Evolutionary conservation across 2,888 invertebrate genomes (phyloP).

Genomic region (Noctua janthina): DNA sequence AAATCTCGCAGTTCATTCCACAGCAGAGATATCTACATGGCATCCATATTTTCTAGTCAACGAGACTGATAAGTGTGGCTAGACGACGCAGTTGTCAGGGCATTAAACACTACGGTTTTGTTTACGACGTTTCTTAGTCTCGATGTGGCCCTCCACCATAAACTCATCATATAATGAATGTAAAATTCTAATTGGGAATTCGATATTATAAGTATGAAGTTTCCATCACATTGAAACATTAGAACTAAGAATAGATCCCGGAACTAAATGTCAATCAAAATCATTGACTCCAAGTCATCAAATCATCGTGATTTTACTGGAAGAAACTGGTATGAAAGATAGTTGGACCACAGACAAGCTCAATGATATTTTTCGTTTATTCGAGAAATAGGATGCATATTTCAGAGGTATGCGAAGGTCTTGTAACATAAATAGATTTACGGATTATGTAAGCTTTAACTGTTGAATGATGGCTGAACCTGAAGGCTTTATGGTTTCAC

Average conservation of each 20-base stretch:
- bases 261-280: constrained; percentile 4
- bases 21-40: background rate
- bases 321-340: constrained; percentile 6
- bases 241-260: background rate
- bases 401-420: constrained; percentile 21
- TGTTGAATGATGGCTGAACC: constrained; percentile 8
- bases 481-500: background rate
- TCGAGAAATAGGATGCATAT: constrained; percentile 30
- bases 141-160: background rate
- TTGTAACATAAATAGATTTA: background rate
- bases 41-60: constrained; percentile 1
- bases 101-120: constrained; percentile 21
- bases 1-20: background rate
- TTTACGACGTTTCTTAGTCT: constrained; percentile 1
- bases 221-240: background rate
- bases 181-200: too few species aligned
- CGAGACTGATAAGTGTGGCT: constrained; percentile 34
- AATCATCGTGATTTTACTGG: constrained; percentile 2
- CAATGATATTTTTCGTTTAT: constrained; percentile 32
- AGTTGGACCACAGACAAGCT: background rate
- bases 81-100: constrained; percentile 23
- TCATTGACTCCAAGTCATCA: background rate
- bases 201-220: background rate
- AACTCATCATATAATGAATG: background rate
- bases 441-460: background rate